Percentiles rank a stretch among this genome's conserved stretches.
Conservation (phyloP, 2,113 vertebrate genomes). For the Tenrec ecaudatus region DNA sequence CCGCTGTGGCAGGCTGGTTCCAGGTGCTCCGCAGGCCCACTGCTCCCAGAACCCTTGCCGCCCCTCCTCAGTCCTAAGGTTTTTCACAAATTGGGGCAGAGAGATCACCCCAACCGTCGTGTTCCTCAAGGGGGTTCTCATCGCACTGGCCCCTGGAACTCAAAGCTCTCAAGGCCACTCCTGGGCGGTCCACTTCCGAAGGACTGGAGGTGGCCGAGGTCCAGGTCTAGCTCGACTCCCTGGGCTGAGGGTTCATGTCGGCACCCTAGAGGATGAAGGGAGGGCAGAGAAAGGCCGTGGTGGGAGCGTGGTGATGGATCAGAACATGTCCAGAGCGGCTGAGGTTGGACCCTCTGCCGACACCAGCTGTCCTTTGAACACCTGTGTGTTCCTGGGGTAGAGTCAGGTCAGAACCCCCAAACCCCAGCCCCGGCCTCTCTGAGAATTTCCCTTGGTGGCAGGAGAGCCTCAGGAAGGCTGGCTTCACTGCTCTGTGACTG, state of each 20-base stretch:
- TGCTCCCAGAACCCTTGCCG: too few relatives aligned
- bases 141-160: fast-evolving
- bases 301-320: not conserved
- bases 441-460: too few relatives aligned
- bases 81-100: not conserved
- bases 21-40: not conserved
- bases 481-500: not conserved
- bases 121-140: not conserved
- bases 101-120: not conserved
- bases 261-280: not conserved
- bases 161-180: not conserved
- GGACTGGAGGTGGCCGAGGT: too few relatives aligned
- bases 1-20: not conserved
- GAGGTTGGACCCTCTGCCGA: not conserved
- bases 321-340: not conserved
- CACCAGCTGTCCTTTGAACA: not conserved
- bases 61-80: not conserved
- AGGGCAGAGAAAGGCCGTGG: fast-evolving
- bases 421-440: not conserved
- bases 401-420: not conserved
- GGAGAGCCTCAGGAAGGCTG: fast-evolving
- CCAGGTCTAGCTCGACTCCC: not conserved
- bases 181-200: not conserved
- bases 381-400: not conserved
- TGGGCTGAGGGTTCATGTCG: too few relatives aligned